Conservation (phyloP, 2,797 vertebrate genomes). For the Botia kubotai region DNA sequence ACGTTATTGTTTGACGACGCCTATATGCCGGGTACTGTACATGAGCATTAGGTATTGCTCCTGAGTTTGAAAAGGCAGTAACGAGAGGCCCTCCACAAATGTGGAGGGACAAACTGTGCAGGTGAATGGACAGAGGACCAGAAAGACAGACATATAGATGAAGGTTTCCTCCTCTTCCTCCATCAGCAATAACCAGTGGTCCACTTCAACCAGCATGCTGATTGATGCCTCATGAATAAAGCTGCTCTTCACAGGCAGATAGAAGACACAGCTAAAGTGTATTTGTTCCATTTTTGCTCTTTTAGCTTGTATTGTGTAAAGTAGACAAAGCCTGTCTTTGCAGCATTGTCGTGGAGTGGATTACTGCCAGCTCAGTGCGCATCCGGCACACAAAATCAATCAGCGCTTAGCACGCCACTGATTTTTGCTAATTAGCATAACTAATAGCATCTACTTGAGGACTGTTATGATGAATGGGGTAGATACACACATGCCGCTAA, state of each 20-base stretch:
- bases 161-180: constrained; percentile 55
- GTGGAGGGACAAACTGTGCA: constrained; percentile 26
- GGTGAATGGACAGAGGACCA: constrained; percentile 37
- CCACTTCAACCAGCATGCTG: constrained; percentile 57
- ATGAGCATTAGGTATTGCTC: constrained; percentile 1
- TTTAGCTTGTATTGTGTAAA: constrained; percentile 72
- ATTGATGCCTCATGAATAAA: constrained; percentile 72
- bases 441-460: constrained; percentile 3
- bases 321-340: constrained; percentile 66
- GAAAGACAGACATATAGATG: constrained; percentile 15
- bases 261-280: constrained; percentile 65
- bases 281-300: constrained; percentile 68
- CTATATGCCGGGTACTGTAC: not conserved
- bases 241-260: constrained; percentile 64
- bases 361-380: constrained; percentile 29
- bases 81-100: not conserved
- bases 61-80: constrained; percentile 6
- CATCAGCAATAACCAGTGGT: constrained; percentile 56
- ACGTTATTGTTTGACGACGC: constrained; percentile 15
- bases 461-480: constrained; percentile 25
- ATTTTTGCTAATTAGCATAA: constrained; percentile 13
- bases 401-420: constrained; percentile 5
- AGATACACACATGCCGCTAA: constrained; percentile 10
- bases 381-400: constrained; percentile 29
- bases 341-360: constrained; percentile 18